A percentile compares a stretch with the other conserved stretches of the same genome.
phyloP scores from a whole-genome alignment of 2,888 invertebrate genomes.

The Phragmatobia fuliginosa region DNA sequence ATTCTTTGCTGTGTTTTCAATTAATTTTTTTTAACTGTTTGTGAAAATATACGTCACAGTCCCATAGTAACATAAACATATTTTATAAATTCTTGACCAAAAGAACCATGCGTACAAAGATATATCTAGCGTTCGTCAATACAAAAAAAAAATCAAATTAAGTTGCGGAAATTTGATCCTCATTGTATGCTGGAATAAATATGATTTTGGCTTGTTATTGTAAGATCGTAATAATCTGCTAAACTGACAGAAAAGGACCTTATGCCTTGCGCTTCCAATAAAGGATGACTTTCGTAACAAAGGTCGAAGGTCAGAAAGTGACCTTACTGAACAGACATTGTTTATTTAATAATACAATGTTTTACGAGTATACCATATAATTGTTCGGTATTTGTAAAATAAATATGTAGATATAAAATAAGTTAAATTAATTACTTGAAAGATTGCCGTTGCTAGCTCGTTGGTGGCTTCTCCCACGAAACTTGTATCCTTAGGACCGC shows the following conservation, averaged over 20 bases:
- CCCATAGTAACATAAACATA: too few species aligned
- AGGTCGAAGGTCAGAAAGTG: not conserved
- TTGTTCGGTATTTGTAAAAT: too few species aligned
- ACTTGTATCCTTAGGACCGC: slow-evolving; percentile 71
- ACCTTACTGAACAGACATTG: not conserved
- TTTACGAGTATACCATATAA: too few species aligned
- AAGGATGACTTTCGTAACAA: not conserved
- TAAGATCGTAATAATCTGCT: not conserved
- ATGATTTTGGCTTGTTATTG: not conserved
- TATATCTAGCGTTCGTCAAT: not conserved
- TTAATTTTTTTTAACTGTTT: not conserved
- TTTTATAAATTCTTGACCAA: too few species aligned
- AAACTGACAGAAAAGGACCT: not conserved
- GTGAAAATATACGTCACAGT: not conserved
- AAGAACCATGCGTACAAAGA: not conserved
- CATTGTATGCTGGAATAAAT: not conserved
- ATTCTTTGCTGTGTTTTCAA: not conserved
- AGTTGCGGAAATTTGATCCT: not conserved
- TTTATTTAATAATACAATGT: not conserved
- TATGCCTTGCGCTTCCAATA: not conserved
- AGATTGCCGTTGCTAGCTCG: slow-evolving; percentile 82
- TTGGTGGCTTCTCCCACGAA: slow-evolving; percentile 85
- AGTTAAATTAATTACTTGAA: slow-evolving; percentile 72
- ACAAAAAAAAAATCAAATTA: not conserved
- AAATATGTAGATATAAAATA: too few species aligned